Evolutionary conservation across 2,113 vertebrate species (phyloP).

Genomic region (Pavo muticus): DNA sequence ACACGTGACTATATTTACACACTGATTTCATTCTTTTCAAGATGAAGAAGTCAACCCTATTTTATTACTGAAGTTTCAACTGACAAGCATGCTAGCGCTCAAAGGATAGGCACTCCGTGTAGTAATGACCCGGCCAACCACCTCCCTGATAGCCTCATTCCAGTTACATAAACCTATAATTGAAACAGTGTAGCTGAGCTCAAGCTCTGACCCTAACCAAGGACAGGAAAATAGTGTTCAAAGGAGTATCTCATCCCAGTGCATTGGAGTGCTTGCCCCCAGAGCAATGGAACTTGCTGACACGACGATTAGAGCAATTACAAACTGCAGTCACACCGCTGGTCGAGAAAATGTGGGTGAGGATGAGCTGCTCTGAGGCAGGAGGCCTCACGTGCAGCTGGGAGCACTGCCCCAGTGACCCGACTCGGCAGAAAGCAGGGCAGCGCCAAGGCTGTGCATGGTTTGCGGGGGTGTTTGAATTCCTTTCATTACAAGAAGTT

Average conservation of each 20-base stretch:
- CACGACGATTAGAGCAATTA: not conserved
- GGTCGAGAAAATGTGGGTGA: not conserved
- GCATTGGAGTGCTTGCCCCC: too few species aligned
- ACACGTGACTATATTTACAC: slow-evolving; percentile 19
- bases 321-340: not conserved
- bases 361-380: not conserved
- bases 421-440: too few species aligned
- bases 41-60: not conserved
- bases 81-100: not conserved
- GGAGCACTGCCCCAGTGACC: not conserved
- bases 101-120: not conserved
- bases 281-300: not conserved
- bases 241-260: not conserved
- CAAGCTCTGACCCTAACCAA: not conserved
- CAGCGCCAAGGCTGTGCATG: not conserved
- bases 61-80: not conserved
- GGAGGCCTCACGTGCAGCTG: not conserved
- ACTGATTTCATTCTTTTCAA: slow-evolving; percentile 34
- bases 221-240: not conserved
- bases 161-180: slow-evolving; percentile 1
- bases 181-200: not conserved
- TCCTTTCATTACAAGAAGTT: not conserved
- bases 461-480: not conserved
- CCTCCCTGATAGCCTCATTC: not conserved
- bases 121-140: not conserved